phyloP scores from a whole-genome alignment of 2,113 vertebrate species.

The Petrocephalus microphthalmus region DNA sequence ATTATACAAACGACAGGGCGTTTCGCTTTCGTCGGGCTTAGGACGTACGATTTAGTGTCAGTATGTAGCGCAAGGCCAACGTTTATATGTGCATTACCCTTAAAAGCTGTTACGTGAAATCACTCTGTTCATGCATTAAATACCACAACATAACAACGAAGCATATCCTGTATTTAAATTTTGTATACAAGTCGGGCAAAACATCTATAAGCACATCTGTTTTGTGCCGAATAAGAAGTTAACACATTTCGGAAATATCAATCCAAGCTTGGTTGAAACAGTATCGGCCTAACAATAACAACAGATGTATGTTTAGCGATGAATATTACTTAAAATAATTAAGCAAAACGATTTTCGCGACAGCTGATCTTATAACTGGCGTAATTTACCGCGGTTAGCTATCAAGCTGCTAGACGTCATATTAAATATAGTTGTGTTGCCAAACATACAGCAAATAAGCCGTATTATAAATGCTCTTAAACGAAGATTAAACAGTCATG shows the following conservation, averaged over 20 bases:
- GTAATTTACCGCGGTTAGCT: neutral
- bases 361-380: neutral
- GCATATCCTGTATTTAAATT: neutral
- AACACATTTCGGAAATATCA: neutral
- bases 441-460: neutral
- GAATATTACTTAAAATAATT: neutral
- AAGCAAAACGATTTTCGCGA: neutral
- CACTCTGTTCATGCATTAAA: neutral
- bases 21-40: neutral
- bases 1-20: neutral
- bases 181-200: neutral
- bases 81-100: neutral
- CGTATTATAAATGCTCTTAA: neutral
- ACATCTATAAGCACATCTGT: neutral
- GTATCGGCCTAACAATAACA: neutral
- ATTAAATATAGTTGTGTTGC: neutral
- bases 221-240: neutral
- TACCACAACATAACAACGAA: neutral
- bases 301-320: neutral
- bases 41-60: neutral
- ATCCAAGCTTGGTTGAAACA: neutral
- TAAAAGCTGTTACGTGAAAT: neutral
- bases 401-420: neutral
- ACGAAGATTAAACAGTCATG: neutral
- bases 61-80: neutral